Evolutionary conservation across 2,113 vertebrate species (phyloP).

Genomic region (Ursus arctos): DNA sequence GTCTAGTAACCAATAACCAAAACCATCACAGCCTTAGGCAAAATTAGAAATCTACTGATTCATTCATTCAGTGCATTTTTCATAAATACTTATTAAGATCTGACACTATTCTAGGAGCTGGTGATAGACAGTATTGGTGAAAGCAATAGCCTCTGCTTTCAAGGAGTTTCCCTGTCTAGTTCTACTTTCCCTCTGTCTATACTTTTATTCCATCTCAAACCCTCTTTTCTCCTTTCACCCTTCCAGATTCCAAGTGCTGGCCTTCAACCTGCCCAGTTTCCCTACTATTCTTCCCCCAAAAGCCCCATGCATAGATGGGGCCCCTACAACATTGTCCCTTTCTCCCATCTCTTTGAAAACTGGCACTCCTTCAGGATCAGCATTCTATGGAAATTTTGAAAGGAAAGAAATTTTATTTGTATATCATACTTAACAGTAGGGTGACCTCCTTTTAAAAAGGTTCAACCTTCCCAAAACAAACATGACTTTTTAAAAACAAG

Average conservation of each 20-base stretch:
- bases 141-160: background rate
- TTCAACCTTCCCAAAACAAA: constrained; percentile 3
- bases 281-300: background rate
- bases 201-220: background rate
- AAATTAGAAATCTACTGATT: constrained; percentile 47
- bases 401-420: constrained; percentile 20
- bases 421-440: background rate
- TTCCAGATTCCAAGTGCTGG: background rate
- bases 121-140: background rate
- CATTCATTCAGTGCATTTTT: constrained; percentile 29
- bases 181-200: background rate
- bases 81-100: background rate
- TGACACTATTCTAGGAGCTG: constrained; percentile 7
- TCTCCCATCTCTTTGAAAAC: background rate
- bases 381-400: constrained; percentile 3
- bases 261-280: background rate
- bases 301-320: background rate
- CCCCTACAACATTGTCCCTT: background rate
- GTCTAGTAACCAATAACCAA: background rate
- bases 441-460: background rate
- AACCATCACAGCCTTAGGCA: background rate
- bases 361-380: background rate
- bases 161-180: background rate
- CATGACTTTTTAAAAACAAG: background rate
- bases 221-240: background rate